phyloP scores from a whole-genome alignment of 2,113 vertebrate species.

The Salvator merianae region DNA sequence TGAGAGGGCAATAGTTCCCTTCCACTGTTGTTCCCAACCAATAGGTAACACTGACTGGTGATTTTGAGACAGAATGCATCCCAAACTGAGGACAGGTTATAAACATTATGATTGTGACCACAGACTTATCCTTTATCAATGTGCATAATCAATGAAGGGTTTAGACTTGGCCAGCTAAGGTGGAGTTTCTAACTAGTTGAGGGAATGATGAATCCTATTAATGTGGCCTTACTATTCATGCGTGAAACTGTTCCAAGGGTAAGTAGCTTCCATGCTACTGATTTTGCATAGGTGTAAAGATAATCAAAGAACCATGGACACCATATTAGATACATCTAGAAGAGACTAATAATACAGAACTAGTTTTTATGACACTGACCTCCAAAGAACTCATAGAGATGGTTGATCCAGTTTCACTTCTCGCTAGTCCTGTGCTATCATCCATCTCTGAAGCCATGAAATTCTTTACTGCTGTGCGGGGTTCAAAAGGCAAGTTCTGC shows the following conservation, averaged over 20 bases:
- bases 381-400: slow-evolving; percentile 99
- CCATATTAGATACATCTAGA: slow-evolving; percentile 31
- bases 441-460: slow-evolving; percentile 97
- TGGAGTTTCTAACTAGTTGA: neutral
- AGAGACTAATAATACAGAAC: slow-evolving; percentile 28
- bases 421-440: slow-evolving; percentile 88
- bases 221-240: neutral
- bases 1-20: neutral
- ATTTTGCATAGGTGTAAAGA: too few species aligned
- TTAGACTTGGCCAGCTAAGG: too few species aligned
- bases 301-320: slow-evolving; percentile 5
- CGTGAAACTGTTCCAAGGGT: neutral
- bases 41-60: neutral
- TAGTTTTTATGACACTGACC: slow-evolving; percentile 77
- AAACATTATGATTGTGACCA: neutral
- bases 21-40: neutral
- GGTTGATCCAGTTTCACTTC: slow-evolving; percentile 98
- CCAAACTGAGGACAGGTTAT: neutral
- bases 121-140: neutral
- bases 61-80: neutral
- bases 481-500: slow-evolving; percentile 94
- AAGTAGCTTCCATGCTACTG: neutral
- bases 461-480: slow-evolving; percentile 97
- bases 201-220: neutral
- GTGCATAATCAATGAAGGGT: neutral